Percentiles rank a stretch among this genome's conserved stretches.
Evolutionary conservation across 2,113 vertebrate genomes (phyloP).

Genomic region (Panurus biarmicus): DNA sequence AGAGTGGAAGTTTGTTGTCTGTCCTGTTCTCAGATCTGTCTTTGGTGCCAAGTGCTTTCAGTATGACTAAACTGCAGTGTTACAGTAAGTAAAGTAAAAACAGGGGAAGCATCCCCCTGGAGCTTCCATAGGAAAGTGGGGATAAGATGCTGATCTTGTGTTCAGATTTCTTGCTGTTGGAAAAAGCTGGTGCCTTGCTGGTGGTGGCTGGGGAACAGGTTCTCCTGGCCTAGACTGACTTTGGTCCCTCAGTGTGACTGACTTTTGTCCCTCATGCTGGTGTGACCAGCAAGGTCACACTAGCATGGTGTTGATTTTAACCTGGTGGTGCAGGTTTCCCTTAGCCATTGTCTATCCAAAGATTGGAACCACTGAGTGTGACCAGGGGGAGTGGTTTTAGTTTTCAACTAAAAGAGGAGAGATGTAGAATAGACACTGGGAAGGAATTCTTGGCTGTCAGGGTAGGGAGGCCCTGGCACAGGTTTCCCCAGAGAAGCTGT

Average conservation of each 20-base stretch:
- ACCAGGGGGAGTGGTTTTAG: not conserved
- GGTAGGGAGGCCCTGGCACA: not conserved
- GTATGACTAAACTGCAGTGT: not conserved
- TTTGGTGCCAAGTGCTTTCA: not conserved
- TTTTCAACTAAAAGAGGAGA: not conserved
- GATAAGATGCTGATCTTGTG: not conserved
- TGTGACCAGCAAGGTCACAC: not conserved
- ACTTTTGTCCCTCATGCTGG: not conserved
- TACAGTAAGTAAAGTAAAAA: not conserved
- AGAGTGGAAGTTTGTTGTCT: not conserved
- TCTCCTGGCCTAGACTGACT: not conserved
- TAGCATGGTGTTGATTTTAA: not conserved
- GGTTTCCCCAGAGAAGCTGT: not conserved
- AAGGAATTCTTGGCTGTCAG: not conserved
- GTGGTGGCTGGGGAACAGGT: not conserved
- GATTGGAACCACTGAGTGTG: rapidly evolving
- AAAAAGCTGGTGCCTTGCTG: not conserved
- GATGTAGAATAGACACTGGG: not conserved
- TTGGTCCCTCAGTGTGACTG: not conserved
- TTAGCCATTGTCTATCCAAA: not conserved
- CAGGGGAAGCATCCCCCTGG: not conserved
- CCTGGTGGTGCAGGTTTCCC: not conserved
- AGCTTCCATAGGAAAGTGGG: not conserved
- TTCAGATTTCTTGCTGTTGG: not conserved
- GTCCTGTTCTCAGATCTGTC: not conserved